Evolutionary conservation across 2,888 invertebrate species (phyloP).

Genomic region (Drosophila maculinotata): DNA sequence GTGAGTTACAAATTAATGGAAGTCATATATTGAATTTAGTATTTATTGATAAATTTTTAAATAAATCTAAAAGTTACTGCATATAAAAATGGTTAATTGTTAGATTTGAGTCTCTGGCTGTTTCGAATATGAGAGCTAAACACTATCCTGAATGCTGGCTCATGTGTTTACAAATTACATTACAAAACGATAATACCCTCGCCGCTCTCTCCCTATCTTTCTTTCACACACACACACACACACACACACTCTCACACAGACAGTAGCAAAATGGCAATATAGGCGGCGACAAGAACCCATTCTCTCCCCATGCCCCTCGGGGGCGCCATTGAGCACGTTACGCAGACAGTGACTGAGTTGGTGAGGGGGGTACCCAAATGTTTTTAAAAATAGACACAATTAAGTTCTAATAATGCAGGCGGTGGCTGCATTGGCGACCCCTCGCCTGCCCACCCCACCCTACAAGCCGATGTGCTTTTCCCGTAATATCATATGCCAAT

Average conservation of each 20-base stretch:
- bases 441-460: too few relatives aligned
- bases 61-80: too few relatives aligned
- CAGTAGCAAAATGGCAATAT: slow-evolving; percentile 52
- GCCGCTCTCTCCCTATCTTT: slow-evolving; percentile 1
- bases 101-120: too few relatives aligned
- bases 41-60: too few relatives aligned
- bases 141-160: background rate
- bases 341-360: slow-evolving; percentile 10
- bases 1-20: background rate
- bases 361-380: background rate
- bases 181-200: slow-evolving; percentile 20
- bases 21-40: too few relatives aligned
- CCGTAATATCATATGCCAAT: slow-evolving; percentile 63
- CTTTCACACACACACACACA: slow-evolving; percentile 3
- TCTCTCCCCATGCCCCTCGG: too few relatives aligned
- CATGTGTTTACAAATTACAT: slow-evolving; percentile 22
- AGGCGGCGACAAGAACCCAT: slow-evolving; percentile 30
- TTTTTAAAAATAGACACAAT: slow-evolving; percentile 78
- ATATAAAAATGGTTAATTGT: too few relatives aligned
- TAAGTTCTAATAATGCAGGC: slow-evolving; percentile 76
- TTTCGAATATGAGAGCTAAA: background rate
- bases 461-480: slow-evolving; percentile 17
- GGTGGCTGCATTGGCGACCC: slow-evolving; percentile 29
- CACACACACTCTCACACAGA: slow-evolving; percentile 11
- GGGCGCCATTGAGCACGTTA: slow-evolving; percentile 45